Evolutionary conservation across 2,113 vertebrate genomes (phyloP), one percentile per base, ranked within the genome.

Genomic region (Campylomormyrus numenius): DNA sequence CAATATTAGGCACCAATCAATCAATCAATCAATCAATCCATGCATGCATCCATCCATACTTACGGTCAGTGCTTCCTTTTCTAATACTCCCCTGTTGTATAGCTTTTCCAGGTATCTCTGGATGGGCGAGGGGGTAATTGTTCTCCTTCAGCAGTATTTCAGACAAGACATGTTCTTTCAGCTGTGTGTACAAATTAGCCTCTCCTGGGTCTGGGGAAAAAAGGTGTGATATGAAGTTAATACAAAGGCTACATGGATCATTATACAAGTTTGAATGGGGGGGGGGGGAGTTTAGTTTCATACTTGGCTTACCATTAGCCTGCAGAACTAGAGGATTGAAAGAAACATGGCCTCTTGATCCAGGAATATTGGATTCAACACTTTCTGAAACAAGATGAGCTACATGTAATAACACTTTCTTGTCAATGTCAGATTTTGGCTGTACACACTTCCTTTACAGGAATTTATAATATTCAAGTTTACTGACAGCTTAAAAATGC

Each of bases 121-220:
- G 96, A 89, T 96, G 92, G 90, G 93, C 91, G 27, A 92, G 86
- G 0, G 96, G 96, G 90, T 94, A 97, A 89, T 96, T 96, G 91
- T 94, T 95, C 93, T 96, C 95, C 11, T 88, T 93, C 90, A 97
- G 45, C 56, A 91, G 91, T 31, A 96, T 95, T 53, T 96, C 94
- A 11, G 93, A 95, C 92, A 97, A 90, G 92, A 97, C 10, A 52
- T 97, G 96, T 21, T 94, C 92, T 93, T 95, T 96, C 58, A 98
- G 53, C 87, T 93, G 92, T 88, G 94, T 93, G 91, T 96, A 97
- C 1, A 98, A 92, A 9, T 50, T 27, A 31, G 2, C 0, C 58
- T 93, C 96, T 90, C 92, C 95, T 94, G 94, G 27, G 56, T 31
- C 80, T 92, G 84, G 90, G 91, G 90, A 11, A 66, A 66, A 58